These are phyloP conservation scores for Miniopterus natalensis DNA, from an alignment of 2,113 vertebrate species.

Conservation along the genomic window DNA sequence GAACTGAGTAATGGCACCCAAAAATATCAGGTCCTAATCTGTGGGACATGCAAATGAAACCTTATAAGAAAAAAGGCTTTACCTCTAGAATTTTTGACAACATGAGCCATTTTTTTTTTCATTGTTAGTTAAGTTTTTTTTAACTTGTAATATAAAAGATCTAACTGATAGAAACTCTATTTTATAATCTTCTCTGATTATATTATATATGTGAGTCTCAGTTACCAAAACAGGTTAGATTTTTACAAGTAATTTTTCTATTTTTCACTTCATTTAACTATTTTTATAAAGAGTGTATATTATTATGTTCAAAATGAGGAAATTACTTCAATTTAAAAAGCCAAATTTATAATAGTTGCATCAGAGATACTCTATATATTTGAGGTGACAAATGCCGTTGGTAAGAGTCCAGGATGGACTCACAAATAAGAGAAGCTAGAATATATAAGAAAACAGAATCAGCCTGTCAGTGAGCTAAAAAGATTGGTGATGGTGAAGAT, in stretches of 20 bases:
- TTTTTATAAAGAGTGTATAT: background rate
- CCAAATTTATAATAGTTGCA: background rate
- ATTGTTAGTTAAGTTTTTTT: background rate
- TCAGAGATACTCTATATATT: background rate
- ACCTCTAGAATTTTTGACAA: background rate
- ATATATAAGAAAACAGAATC: background rate
- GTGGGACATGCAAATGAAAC: background rate
- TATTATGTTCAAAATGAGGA: background rate
- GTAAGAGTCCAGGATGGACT: background rate
- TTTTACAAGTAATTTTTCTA: background rate
- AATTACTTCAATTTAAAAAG: constrained; percentile 8
- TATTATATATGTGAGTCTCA: background rate
- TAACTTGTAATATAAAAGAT: background rate
- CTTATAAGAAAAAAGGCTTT: background rate
- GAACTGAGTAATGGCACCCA: background rate
- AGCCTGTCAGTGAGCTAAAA: background rate
- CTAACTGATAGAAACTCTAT: background rate
- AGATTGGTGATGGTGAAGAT: background rate
- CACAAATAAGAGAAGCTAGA: background rate
- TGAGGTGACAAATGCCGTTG: background rate
- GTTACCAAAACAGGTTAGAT: background rate
- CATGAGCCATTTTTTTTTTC: background rate
- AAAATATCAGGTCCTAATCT: background rate
- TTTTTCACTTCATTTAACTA: background rate
- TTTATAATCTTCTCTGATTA: constrained; percentile 15